Evolutionary conservation across 2,888 invertebrate species (phyloP), one percentile per base, ranked within the genome.

Genomic region (Achlya flavicornis): DNA sequence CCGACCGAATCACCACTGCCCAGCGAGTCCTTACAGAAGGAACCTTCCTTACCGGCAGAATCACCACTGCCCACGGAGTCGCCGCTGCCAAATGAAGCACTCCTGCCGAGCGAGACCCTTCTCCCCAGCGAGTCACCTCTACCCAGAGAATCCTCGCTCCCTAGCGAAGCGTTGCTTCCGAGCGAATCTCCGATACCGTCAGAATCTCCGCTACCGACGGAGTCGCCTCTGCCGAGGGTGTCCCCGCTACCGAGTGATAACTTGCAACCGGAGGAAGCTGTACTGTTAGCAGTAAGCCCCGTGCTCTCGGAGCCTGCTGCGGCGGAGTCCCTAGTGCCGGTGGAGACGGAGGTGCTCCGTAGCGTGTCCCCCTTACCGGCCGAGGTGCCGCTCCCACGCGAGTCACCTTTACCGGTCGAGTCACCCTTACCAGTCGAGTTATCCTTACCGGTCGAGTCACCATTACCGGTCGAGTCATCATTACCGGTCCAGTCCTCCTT

Each of bases 51-150:
- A 48, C 74, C 76, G 26, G 62, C 69, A 41, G 74, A 76, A 53
- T 79, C 81, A 32, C 78, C 78, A 12, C 62, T 77, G n/a, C 73
- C 76, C 7, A 62, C 60, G 14, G 72, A 73, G 4, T 68, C 75
- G 1, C 72, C 75, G 16, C 60, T 76, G 12, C 77, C 75, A 11
- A 53, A 66, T 33, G 69, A 74, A 4, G 74, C 77, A 11, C 68
- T 74, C 4, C 58, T 74, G 3, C 74, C 75, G 12, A 48, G 64
- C 0, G 79, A 78, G 16, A 69, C 76, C 4, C 64, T 72, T 46
- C 63, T 76, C 32, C 71, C 67, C 35, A 64, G 71, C 35, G 77
- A 78, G 12, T 79, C 80, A 6, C 65, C 70, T 16, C 12, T 70
- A 26, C 66, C 66, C 67, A 75, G 48, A 33, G 86, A 67, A 77